Evolutionary conservation across 2,888 invertebrate species (phyloP), one percentile per base, ranked within the genome.

Genomic region (Clanis bilineata): DNA sequence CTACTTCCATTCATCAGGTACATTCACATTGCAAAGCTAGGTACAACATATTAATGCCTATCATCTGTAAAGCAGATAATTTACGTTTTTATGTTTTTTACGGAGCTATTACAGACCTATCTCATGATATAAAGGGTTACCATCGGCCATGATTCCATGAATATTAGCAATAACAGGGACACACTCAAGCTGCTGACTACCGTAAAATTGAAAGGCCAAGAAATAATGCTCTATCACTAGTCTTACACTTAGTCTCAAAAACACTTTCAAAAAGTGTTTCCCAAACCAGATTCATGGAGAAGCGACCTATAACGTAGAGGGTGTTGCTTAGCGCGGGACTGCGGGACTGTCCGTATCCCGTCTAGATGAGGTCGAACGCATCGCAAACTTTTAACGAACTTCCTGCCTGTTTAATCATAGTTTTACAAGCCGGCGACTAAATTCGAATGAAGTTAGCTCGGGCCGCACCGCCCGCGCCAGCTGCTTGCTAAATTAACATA

Each of bases 331-430:
- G 3, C n/a, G 45, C 0, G 23, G 25, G 4, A 1, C 1, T 18
- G 18, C 5, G 41, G 41, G 41, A 18, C 18, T 7, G 12, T 36
- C 47, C 32, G 15, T 15, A 28, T 2, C 15, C 47, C 45, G 25
- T 25, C 25, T 25, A 47, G 45, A 28, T 47, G 18, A 15, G 2
- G 18, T 18, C 18, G 3, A n/a, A 5, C 51, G 18, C 5, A 7
- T 18, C 18, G 32, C 15, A 28, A 51, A 51, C 62, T 70, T 70
- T 68, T 70, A 70, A 70, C 68, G 64, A 70, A 66, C 66, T 54
- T 59, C 65, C 68, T 44, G 56, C 60, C 56, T 57, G 62, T 63
- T 66, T 70, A 65, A 68, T 70, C 66, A 67, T 43, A 59, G 66
- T 67, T 63, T 62, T 64, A 64, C 62, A 60, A 51, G 51, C 47